Evolutionary conservation across 2,888 invertebrate genomes (phyloP).

Genomic region (Scotopteryx bipunctaria): DNA sequence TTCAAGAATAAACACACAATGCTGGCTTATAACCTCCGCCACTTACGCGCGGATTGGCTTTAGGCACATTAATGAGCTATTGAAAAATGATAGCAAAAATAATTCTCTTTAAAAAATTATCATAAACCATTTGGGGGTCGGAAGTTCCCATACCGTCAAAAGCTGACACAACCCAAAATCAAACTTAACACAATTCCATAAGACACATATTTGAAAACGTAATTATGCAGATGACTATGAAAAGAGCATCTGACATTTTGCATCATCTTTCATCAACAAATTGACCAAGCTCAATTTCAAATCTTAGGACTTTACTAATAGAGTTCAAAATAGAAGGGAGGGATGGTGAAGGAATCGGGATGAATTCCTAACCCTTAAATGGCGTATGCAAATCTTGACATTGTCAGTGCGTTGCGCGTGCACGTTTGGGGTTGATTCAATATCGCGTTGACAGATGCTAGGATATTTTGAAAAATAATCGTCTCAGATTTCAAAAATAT

Average conservation of each 20-base stretch:
- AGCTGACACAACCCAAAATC: constrained; percentile 34
- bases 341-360: constrained; percentile 49
- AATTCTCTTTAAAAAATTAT: constrained; percentile 72
- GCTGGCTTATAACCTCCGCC: constrained; percentile 58
- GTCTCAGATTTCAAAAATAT: constrained; percentile 50
- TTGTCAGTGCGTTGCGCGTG: constrained; percentile 51
- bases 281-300: constrained; percentile 14
- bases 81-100: constrained; percentile 83
- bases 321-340: constrained; percentile 33
- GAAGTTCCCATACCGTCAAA: constrained; percentile 53
- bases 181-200: background rate
- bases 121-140: constrained; percentile 75
- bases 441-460: constrained; percentile 77
- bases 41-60: constrained; percentile 72
- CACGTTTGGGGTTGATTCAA: constrained; percentile 64
- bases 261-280: constrained; percentile 41
- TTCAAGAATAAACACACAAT: constrained; percentile 57
- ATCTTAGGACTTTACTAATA: constrained; percentile 29
- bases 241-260: constrained; percentile 54
- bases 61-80: constrained; percentile 77
- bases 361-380: constrained; percentile 71
- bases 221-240: constrained; percentile 33
- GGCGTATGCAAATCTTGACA: constrained; percentile 73
- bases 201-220: constrained; percentile 8
- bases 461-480: constrained; percentile 55